These are phyloP conservation scores for Rhinoraja longicauda DNA, from an alignment of 2,797 vertebrate genomes.

Conservation along the genomic window DNA sequence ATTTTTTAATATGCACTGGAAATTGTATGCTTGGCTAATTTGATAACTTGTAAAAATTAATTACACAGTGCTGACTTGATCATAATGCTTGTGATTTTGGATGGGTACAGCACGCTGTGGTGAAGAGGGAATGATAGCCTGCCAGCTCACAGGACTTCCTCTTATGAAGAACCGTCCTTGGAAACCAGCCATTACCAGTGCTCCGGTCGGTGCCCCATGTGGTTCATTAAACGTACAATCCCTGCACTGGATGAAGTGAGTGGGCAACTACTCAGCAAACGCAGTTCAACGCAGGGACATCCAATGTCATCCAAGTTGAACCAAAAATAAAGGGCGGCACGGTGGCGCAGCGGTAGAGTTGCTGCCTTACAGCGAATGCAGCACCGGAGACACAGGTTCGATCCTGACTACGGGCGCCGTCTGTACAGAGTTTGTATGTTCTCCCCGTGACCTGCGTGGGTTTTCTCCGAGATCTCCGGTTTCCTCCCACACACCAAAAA, in stretches of 20 bases:
- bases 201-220: constrained; percentile 11
- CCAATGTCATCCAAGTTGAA: neutral
- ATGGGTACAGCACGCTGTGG: neutral
- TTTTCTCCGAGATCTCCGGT: too few relatives aligned
- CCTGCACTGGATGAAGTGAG: neutral
- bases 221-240: neutral
- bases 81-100: constrained; percentile 24
- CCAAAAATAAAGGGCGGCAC: neutral
- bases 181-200: constrained; percentile 14
- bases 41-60: neutral
- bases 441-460: too few relatives aligned
- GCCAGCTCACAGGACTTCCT: constrained; percentile 24
- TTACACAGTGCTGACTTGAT: constrained; percentile 25
- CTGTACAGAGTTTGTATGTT: too few relatives aligned
- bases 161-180: neutral
- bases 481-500: too few relatives aligned
- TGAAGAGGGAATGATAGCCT: constrained; percentile 36
- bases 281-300: neutral
- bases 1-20: neutral
- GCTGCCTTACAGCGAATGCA: too few relatives aligned
- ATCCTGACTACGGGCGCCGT: too few relatives aligned
- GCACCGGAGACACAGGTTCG: too few relatives aligned
- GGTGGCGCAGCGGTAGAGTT: too few relatives aligned
- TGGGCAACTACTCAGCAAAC: neutral
- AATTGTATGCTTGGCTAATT: neutral